phyloP scores from a whole-genome alignment of 2,888 invertebrate species.

The Amiota communis region DNA sequence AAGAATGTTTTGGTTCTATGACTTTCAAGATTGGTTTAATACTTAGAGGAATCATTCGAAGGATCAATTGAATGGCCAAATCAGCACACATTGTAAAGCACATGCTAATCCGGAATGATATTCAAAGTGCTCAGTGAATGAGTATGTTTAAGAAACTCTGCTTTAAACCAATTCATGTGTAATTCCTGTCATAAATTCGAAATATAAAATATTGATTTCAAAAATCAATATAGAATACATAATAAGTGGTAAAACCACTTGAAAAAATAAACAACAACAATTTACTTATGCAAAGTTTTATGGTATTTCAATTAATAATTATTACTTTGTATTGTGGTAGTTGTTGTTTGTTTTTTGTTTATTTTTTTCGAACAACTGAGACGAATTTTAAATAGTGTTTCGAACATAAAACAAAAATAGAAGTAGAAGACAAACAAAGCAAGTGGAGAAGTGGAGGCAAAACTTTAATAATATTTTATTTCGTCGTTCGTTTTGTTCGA shows the following conservation, averaged over 20 bases:
- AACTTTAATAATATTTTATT: too few species aligned
- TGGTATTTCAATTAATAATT: background rate
- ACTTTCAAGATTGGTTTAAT: too few species aligned
- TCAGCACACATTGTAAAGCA: too few species aligned
- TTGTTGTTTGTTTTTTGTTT: background rate
- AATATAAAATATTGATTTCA: background rate
- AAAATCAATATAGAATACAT: slow-evolving; percentile 13
- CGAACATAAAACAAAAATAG: background rate
- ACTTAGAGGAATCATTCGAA: too few species aligned
- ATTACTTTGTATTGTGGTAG: background rate
- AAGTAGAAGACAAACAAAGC: too few species aligned
- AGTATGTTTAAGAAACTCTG: too few species aligned
- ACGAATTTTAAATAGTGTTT: background rate
- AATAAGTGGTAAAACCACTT: background rate
- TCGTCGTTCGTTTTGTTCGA: background rate
- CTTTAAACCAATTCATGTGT: too few species aligned
- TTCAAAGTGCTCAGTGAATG: too few species aligned
- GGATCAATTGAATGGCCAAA: too few species aligned
- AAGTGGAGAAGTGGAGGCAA: too few species aligned
- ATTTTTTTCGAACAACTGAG: background rate
- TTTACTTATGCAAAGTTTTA: background rate
- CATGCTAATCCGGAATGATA: too few species aligned
- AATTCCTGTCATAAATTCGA: background rate
- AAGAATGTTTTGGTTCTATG: too few species aligned
- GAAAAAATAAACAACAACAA: background rate